Evolutionary conservation across 2,888 invertebrate genomes (phyloP).

Genomic region (Microplitis manilae): DNA sequence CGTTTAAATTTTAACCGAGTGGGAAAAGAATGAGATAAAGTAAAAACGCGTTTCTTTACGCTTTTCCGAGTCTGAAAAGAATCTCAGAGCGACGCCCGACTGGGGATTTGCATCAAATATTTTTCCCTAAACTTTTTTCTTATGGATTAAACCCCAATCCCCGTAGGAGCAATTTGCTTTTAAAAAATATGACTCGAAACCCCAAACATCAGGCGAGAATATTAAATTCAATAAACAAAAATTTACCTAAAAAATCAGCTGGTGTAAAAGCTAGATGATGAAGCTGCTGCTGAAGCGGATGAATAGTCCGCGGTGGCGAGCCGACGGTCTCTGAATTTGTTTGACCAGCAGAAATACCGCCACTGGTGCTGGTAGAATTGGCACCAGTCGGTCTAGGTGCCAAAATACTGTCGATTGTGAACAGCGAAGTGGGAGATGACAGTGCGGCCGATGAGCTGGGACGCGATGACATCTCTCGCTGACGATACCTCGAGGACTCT

Average conservation of each 20-base stretch:
- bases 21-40: constrained; percentile 44
- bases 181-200: background rate
- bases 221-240: background rate
- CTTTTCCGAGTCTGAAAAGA: constrained; percentile 47
- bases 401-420: constrained; percentile 90
- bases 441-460: constrained; percentile 71
- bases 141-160: constrained; percentile 29
- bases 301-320: constrained; percentile 61
- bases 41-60: constrained; percentile 45
- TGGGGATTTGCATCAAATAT: constrained; percentile 50
- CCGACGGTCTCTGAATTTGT: constrained; percentile 52
- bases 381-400: constrained; percentile 77
- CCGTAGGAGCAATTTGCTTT: constrained; percentile 30
- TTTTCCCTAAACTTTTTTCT: constrained; percentile 33
- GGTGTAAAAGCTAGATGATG: constrained; percentile 71
- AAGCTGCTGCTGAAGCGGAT: constrained; percentile 68
- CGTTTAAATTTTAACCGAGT: constrained; percentile 50
- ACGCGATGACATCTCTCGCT: constrained; percentile 55
- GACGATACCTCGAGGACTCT: constrained; percentile 52
- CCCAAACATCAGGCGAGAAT: background rate
- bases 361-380: constrained; percentile 56
- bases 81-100: constrained; percentile 46
- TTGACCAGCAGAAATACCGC: constrained; percentile 51
- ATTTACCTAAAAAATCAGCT: constrained; percentile 87
- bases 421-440: constrained; percentile 78